phyloP scores from a whole-genome alignment of 2,888 invertebrate genomes.

The Salticus scenicus region DNA sequence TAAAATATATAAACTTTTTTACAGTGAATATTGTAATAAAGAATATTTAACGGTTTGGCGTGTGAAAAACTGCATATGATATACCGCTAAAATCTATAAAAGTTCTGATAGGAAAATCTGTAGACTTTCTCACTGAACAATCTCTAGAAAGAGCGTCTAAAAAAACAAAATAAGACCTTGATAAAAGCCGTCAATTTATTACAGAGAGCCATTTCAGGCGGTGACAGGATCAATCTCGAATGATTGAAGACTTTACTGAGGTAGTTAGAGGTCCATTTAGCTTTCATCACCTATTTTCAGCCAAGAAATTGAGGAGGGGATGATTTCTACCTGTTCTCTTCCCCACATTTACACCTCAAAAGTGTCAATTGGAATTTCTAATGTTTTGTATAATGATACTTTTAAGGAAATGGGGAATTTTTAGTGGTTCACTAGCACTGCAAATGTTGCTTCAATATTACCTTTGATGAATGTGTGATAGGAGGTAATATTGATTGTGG shows the following conservation, averaged over 20 bases:
- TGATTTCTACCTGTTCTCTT: background rate
- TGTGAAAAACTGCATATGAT: no score
- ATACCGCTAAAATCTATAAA: no score
- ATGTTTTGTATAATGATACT: conserved; percentile 57
- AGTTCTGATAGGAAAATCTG: no score
- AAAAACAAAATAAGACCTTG: background rate
- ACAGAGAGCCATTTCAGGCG: background rate
- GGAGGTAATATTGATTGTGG: background rate
- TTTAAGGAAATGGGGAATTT: conserved; percentile 37
- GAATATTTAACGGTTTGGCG: no score
- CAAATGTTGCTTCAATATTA: background rate
- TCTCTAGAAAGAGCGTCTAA: no score
- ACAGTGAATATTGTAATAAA: no score
- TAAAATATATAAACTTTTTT: no score
- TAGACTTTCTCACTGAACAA: no score
- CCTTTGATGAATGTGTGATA: background rate
- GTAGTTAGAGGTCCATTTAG: conserved; percentile 59
- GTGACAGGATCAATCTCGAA: conserved; percentile 51
- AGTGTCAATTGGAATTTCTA: conserved; percentile 62
- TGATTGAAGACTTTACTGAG: conserved; percentile 52
- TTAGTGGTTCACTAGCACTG: conserved; percentile 42
- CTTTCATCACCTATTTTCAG: conserved; percentile 46
- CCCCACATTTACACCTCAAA: conserved; percentile 53
- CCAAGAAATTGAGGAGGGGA: conserved; percentile 11
- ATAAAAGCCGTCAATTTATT: conserved; percentile 3